Conservation (phyloP, 2,113 vertebrate genomes). For the Microcebus ravelobensis region DNA sequence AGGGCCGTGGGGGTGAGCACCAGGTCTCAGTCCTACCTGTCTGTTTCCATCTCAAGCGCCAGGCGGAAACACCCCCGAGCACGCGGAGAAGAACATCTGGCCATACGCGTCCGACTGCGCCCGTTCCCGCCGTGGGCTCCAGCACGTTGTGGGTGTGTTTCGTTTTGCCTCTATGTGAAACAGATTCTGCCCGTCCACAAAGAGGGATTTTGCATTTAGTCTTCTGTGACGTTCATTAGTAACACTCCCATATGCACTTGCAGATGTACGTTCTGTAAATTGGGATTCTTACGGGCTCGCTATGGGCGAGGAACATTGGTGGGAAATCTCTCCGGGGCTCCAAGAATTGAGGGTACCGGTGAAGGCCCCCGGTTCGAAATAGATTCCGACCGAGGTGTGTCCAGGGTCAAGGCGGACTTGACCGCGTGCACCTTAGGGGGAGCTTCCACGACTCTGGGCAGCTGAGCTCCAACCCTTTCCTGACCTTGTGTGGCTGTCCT, state of each 20-base stretch:
- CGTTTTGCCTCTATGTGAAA: slow-evolving; percentile 11
- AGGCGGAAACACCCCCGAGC: background rate
- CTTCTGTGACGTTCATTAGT: slow-evolving; percentile 37
- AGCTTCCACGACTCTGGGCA: too few relatives aligned
- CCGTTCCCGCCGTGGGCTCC: background rate
- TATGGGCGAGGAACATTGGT: background rate
- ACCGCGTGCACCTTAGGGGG: background rate
- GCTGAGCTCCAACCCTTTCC: background rate
- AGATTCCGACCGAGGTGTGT: background rate
- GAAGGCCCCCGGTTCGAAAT: background rate
- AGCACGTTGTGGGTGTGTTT: background rate
- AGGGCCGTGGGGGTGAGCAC: background rate
- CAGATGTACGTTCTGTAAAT: background rate
- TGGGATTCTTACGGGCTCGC: background rate
- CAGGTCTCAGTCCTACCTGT: background rate
- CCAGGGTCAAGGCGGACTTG: background rate
- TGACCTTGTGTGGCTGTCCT: background rate
- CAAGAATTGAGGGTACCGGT: background rate
- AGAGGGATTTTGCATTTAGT: slow-evolving; percentile 43
- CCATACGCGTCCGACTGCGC: background rate
- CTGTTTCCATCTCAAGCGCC: background rate
- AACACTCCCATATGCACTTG: slow-evolving; percentile 43
- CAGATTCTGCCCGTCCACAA: background rate
- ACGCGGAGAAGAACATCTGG: background rate
- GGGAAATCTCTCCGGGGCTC: background rate